Evolutionary conservation across 53 echinoderm and acorn worm species (phyloP), one percentile per base, ranked within the genome.

Genomic region (Holothuria scabra): DNA sequence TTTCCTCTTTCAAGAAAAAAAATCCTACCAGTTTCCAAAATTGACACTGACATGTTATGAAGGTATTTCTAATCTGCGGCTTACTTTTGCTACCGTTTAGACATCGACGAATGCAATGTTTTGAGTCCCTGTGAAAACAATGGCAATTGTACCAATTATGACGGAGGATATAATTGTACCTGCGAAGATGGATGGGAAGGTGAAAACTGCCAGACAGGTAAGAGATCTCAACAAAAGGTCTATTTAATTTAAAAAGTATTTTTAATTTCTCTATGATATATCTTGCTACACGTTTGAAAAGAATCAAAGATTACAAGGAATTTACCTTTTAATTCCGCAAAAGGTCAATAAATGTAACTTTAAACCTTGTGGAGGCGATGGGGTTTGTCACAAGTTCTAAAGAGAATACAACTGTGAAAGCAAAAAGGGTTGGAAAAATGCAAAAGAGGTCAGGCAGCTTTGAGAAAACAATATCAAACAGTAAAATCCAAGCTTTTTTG

Each of bases 101-200:
- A 66, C 12, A 66, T 66, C 33, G 13, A 66, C 29, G 67, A 41
- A 41, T 4, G 41, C 10, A 8, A 8, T 41, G 2, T 41, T 41
- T 41, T 10, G 41, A 41, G 41, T 41, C 33, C 67, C 33, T 66
- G 67, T 12, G 8, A 66, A 31, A 66, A 66, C 67, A 66, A 66
- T 34, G 67, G 30, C 33, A 31, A 66, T 66, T 66, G 35, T 6
- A 35, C 35, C 35, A 35, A 35, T 35, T 35, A 4, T 6, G 6
- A 35, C 35, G 35, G 35, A 4, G 35, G 35, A 35, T 35, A 35
- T 6, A 35, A 35, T 6, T 35, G 35, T 6, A 35, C 35, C 35
- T 35, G 35, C 35, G 35, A 35, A 6, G 35, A 35, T 3, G 35
- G 35, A 35, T 35, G 35, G 35, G 35, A 35, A 35, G 35, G 6